Base-by-base conservation (phyloP, 2,888 invertebrate species). In the Zygogramma bicolorata region DNA sequence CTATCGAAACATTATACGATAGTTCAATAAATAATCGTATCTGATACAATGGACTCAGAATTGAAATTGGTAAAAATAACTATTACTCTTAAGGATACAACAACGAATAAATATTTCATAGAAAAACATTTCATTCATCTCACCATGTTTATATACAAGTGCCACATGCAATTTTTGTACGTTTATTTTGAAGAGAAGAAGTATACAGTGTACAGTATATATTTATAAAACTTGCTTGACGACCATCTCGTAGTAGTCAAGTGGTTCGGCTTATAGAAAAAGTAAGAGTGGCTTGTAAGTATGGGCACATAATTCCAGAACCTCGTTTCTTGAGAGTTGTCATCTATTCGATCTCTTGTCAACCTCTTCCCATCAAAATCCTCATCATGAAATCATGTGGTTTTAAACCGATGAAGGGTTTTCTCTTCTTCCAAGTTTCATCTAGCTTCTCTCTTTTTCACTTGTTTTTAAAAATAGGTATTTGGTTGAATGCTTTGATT, bases 171-270 rank as follows among this genome's bases (percentile, higher is more conserved):
- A 60, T 60, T 71, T 65, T 68, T 65, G 65, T 68, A 71, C 53
- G 62, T 34, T 68, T 42, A 67, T 29, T 57, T 42, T 63, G 63
- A 53, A 38, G 29, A 71, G 53, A 71, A 67, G 68, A 72, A 67
- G 68, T 72, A 72, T 68, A 72, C 53, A 53, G 7, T 53, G 65
- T 72, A 72, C 42, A 69, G 65, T 69, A 72, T 42, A 69, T 72
- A 69, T 72, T 72, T 72, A 72, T 72, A 69, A 69, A 72, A 72
- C 57, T 40, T 66, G 67, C 42, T 49, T 62, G 61, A 62, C 46
- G 62, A 67, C 53, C 67, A 67, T 62, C 67, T 62, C 62, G 22
- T 34, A 67, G 61, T 62, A 58, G 40, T 29, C 46, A 42, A 38
- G 68, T 63, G 13, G 40, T 27, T 68, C 29, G 13, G n/a, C 20